Evolutionary conservation across 92 coral and sea anemone genomes (phyloP).

Genomic region (Pocillopora meandrina): DNA sequence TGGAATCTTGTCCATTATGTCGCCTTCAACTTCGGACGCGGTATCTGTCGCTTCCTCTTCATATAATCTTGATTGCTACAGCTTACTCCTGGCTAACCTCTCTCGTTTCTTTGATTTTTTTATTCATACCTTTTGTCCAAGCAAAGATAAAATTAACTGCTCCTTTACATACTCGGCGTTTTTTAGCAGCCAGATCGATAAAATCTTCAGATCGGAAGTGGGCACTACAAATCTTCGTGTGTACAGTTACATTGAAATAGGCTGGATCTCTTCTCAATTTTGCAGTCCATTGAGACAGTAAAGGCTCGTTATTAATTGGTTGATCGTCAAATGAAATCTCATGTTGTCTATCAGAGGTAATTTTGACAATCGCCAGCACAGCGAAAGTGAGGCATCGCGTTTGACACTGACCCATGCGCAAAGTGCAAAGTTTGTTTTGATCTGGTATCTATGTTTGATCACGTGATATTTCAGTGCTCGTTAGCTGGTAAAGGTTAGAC

Average conservation of each 20-base stretch:
- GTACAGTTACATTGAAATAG: constrained; percentile 27
- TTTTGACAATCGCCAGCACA: constrained; percentile 37
- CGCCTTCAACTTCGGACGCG: constrained; percentile 50
- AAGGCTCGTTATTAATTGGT: not conserved
- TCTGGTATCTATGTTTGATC: no score
- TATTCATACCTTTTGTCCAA: not conserved
- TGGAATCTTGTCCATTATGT: not conserved
- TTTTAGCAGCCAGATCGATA: not conserved
- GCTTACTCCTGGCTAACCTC: constrained; percentile 18
- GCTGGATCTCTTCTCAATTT: constrained; percentile 30
- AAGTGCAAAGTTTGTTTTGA: no score
- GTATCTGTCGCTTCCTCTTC: constrained; percentile 55
- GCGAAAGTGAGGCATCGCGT: constrained; percentile 35
- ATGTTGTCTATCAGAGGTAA: not conserved
- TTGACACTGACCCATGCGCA: no score
- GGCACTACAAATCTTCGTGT: constrained; percentile 36
- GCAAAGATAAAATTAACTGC: constrained; percentile 26
- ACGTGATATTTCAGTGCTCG: no score
- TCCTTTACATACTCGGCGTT: not conserved
- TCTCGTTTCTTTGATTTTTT: not conserved
- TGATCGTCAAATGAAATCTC: constrained; percentile 19
- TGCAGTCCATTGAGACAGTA: constrained; percentile 1
- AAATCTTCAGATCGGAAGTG: constrained; percentile 39
- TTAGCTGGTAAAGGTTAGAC: no score
- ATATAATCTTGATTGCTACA: constrained; percentile 12